Conservation (phyloP, 2,888 invertebrate genomes). For the Melinopterus prodromus region DNA sequence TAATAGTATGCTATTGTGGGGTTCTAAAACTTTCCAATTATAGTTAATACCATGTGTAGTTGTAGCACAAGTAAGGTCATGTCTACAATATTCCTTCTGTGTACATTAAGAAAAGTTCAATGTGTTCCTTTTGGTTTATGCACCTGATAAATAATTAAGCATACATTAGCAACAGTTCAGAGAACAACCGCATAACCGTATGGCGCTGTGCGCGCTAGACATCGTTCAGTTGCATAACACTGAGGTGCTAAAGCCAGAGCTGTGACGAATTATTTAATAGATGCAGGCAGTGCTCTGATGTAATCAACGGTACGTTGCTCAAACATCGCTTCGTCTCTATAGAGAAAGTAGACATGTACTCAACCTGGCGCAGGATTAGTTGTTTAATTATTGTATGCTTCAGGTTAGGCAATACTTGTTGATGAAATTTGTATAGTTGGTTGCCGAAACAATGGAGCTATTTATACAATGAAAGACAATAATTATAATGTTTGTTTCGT, state of each 20-base stretch:
- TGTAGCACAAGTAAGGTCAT: background rate
- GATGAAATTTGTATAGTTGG: background rate
- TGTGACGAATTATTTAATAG: conserved; percentile 4
- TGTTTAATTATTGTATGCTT: background rate
- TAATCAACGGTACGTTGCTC: background rate
- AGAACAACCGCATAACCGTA: background rate
- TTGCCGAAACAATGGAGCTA: background rate
- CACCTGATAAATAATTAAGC: background rate
- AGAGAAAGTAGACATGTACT: background rate
- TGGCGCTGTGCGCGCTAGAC: background rate
- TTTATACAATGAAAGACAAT: background rate
- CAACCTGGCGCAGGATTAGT: background rate
- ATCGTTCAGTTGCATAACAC: background rate
- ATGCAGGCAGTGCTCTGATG: background rate
- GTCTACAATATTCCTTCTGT: background rate
- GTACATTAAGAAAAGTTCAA: background rate
- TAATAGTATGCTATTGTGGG: too few relatives aligned
- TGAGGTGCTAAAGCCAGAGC: background rate
- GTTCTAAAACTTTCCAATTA: too few relatives aligned
- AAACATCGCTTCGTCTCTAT: background rate
- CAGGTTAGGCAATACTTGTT: background rate
- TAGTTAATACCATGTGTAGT: too few relatives aligned
- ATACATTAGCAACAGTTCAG: background rate
- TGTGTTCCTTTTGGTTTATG: background rate
- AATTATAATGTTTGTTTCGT: background rate